Evolutionary conservation across 2,888 invertebrate species (phyloP).

Genomic region (Drosophila rubida): DNA sequence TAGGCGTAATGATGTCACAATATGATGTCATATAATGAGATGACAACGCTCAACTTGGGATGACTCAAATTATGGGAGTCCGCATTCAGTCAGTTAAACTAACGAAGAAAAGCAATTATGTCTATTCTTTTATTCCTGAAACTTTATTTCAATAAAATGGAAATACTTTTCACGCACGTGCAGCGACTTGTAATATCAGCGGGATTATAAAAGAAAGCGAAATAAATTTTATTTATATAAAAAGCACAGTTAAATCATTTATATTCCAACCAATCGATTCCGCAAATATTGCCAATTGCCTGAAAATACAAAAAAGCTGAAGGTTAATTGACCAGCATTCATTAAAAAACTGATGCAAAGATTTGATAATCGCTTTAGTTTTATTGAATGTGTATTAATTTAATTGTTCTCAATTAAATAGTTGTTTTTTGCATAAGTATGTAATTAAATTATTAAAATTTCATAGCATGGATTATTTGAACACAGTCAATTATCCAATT

Average conservation of each 20-base stretch:
- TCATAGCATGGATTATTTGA: too few species aligned
- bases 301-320: slow-evolving; percentile 48
- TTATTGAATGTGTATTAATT: not conserved
- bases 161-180: not conserved
- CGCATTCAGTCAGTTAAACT: not conserved
- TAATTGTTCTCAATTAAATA: slow-evolving; percentile 10
- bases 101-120: not conserved
- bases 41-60: not conserved
- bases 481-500: slow-evolving; percentile 25
- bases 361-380: not conserved
- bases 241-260: too few species aligned
- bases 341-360: not conserved
- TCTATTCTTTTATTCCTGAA: not conserved
- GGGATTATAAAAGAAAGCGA: not conserved
- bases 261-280: slow-evolving; percentile 63
- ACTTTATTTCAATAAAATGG: not conserved
- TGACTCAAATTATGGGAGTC: not conserved
- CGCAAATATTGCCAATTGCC: slow-evolving; percentile 57
- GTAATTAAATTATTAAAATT: slow-evolving; percentile 13
- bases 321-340: slow-evolving; percentile 14
- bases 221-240: too few species aligned
- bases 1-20: not conserved
- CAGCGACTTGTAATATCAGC: not conserved
- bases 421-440: slow-evolving; percentile 1
- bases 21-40: not conserved